Evolutionary conservation across 2,113 vertebrate genomes (phyloP).

Genomic region (Tragelaphus scriptus): DNA sequence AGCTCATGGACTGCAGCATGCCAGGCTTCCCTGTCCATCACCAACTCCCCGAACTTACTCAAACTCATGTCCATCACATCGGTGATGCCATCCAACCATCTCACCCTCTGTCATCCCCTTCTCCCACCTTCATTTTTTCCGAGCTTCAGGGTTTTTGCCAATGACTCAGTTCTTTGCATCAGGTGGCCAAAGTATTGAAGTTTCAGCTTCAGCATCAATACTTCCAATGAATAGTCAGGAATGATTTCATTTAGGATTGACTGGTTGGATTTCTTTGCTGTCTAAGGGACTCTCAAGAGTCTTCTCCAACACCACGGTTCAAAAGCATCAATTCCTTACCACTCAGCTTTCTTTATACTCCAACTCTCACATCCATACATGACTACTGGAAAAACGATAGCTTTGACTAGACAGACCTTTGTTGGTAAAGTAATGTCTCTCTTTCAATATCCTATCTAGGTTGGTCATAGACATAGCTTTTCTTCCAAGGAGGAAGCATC

Average conservation of each 20-base stretch:
- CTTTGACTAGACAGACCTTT: too few relatives aligned
- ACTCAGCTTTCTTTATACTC: neutral
- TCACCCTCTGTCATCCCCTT: neutral
- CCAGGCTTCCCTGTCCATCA: neutral
- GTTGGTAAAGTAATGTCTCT: too few relatives aligned
- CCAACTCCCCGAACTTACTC: neutral
- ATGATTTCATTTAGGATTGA: neutral
- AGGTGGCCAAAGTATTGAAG: neutral
- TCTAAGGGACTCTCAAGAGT: neutral
- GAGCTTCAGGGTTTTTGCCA: neutral
- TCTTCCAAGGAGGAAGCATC: neutral
- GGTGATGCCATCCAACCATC: neutral
- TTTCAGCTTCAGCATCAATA: neutral
- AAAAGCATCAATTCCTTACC: neutral
- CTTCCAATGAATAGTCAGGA: neutral
- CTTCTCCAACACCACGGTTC: neutral
- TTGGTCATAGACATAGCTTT: neutral
- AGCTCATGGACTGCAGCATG: neutral
- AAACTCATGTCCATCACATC: neutral
- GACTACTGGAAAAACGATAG: too few relatives aligned
- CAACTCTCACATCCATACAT: too few relatives aligned
- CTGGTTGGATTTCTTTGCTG: neutral
- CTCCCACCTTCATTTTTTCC: neutral
- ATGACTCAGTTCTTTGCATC: neutral
- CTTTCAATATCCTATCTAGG: neutral